Evolutionary conservation across 2,888 invertebrate species (phyloP), one percentile per base, ranked within the genome.

Genomic region (Monopis laevigella): DNA sequence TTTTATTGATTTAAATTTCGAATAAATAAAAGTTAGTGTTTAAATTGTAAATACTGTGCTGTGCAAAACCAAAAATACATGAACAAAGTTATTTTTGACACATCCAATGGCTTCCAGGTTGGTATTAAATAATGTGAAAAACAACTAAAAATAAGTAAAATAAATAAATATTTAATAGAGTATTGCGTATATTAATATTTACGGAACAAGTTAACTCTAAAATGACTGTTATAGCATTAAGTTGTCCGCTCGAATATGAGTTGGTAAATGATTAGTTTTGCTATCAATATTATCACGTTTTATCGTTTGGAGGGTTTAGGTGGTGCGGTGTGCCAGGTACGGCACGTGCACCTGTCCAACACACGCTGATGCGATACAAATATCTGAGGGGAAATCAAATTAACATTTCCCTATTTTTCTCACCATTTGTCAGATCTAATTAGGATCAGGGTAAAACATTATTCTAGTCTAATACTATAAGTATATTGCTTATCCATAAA

Each of bases 91-190:
- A 17, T 19, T 58, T 74, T 72, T 77, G 78, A 73, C 77, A 72
- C 66, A 53, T 70, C 51, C 56, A 65, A 68, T 72, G 69, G 65
- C 69, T 75, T 72, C 70, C 74, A 72, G 75, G 75, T 75, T 56
- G 65, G 74, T 68, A 27, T n/a, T n/a, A n/a, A n/a, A n/a, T n/a
- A n/a, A n/a, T n/a, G n/a, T n/a, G n/a, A n/a, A n/a, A n/a, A n/a
- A n/a, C n/a, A n/a, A n/a, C n/a, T n/a, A n/a, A n/a, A n/a, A n/a
- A n/a, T n/a, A n/a, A n/a, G n/a, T n/a, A n/a, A n/a, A n/a, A n/a
- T n/a, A n/a, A n/a, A n/a, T n/a, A n/a, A n/a, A n/a, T n/a, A n/a
- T n/a, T n/a, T n/a, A n/a, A n/a, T n/a, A n/a, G n/a, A n/a, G n/a
- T n/a, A n/a, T n/a, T n/a, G n/a, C n/a, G n/a, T n/a, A n/a, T n/a